Evolutionary conservation across 2,113 vertebrate genomes (phyloP).

Genomic region (Larimichthys crocea): DNA sequence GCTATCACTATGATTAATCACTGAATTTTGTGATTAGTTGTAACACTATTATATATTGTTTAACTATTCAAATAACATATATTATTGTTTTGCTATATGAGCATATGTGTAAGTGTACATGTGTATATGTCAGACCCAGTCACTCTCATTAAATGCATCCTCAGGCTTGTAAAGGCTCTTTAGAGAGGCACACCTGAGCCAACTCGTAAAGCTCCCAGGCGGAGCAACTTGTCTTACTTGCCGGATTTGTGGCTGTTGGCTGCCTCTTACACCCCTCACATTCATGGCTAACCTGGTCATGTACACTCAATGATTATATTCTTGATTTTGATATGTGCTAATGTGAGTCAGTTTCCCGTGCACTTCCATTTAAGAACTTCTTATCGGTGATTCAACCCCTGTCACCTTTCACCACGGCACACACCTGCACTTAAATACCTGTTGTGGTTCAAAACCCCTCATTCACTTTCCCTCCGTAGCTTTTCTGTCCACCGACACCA

Average conservation of each 20-base stretch:
- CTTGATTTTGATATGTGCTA: neutral
- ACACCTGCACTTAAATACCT: conserved; percentile 63
- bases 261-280: conserved; percentile 2
- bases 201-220: conserved; percentile 50
- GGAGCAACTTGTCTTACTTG: neutral
- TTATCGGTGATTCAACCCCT: neutral
- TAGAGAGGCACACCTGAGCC: conserved; percentile 62
- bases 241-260: neutral
- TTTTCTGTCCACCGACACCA: conserved; percentile 36
- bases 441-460: conserved; percentile 52
- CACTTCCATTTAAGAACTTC: neutral
- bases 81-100: neutral
- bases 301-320: too few species aligned
- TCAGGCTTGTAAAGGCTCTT: conserved; percentile 56
- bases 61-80: neutral
- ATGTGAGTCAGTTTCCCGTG: neutral
- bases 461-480: conserved; percentile 61
- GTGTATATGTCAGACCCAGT: conserved; percentile 12
- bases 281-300: neutral
- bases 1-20: neutral
- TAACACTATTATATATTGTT: neutral
- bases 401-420: conserved; percentile 39
- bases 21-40: neutral
- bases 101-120: neutral
- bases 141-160: conserved; percentile 64